Base-by-base conservation (phyloP, 2,113 vertebrate species). In the Nansenia antarctica region DNA sequence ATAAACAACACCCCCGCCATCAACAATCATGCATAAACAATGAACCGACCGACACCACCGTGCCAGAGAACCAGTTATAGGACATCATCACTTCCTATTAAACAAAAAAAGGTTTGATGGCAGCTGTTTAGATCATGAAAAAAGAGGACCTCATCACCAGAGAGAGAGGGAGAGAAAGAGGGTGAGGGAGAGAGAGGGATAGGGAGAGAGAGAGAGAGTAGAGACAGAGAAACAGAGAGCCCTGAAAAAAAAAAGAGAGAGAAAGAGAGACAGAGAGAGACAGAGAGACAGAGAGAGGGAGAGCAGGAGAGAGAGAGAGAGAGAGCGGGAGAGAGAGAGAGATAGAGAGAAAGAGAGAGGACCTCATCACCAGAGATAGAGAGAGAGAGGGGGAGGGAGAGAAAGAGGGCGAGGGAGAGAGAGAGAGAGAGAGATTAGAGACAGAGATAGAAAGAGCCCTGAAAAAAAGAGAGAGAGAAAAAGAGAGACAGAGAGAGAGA, bases 111-210 rank as follows among this genome's bases (percentile, higher is more conserved):
- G n/a, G n/a, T n/a, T n/a, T n/a, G n/a, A n/a, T n/a, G n/a, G n/a
- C n/a, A n/a, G n/a, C n/a, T n/a, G n/a, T n/a, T n/a, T n/a, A n/a
- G n/a, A n/a, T n/a, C n/a, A n/a, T n/a, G n/a, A n/a, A n/a, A n/a
- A n/a, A n/a, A n/a, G n/a, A n/a, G n/a, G n/a, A n/a, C n/a, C n/a
- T n/a, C n/a, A n/a, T n/a, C n/a, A n/a, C n/a, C n/a, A n/a, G n/a
- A n/a, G 37, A 42, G 37, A 42, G 37, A 3, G 39, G 18, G 1
- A 69, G 47, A 67, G 42, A 79, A 59, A 77, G 74, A 63, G 14
- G n/a, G 7, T 9, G 18, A 27, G n/a, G 18, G 15, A 12, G 12
- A 20, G 24, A 12, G 27, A 29, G 27, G 15, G 53, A 22, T 1
- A 26, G n/a, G 49, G 49, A 5, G 22, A 9, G 20, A 0, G 49